Evolutionary conservation across 2,797 vertebrate genomes (phyloP).

Genomic region (Hephaestus fuliginosus): DNA sequence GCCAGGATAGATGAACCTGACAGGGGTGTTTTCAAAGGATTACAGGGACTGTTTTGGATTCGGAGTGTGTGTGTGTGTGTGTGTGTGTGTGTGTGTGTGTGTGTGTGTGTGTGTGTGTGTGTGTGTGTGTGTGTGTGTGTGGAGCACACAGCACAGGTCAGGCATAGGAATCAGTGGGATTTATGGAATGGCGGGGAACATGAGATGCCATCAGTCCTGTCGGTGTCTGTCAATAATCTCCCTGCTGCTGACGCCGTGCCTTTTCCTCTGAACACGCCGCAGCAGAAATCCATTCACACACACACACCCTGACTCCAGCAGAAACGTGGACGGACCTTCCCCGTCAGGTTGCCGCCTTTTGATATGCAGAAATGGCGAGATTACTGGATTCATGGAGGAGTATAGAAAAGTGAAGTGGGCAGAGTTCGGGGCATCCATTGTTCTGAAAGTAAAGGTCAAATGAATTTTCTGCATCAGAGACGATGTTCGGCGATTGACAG

Average conservation of each 20-base stretch:
- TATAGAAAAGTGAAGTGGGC: neutral
- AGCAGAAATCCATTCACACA: slow-evolving; percentile 46
- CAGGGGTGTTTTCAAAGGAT: slow-evolving; percentile 55
- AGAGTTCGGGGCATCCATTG: slow-evolving; percentile 21
- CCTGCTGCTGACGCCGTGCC: slow-evolving; percentile 67
- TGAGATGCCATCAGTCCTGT: slow-evolving; percentile 54
- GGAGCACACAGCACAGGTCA: slow-evolving; percentile 26
- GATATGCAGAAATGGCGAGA: slow-evolving; percentile 43
- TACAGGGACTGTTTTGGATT: slow-evolving; percentile 53
- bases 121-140: too few relatives aligned
- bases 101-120: too few relatives aligned
- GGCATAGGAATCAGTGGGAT: slow-evolving; percentile 41
- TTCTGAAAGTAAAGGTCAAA: slow-evolving; percentile 49
- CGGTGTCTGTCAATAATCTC: slow-evolving; percentile 77
- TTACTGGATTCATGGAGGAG: slow-evolving; percentile 15
- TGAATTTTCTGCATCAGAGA: slow-evolving; percentile 32
- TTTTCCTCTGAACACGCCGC: slow-evolving; percentile 42
- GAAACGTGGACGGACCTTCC: slow-evolving; percentile 52
- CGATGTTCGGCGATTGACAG: slow-evolving; percentile 16
- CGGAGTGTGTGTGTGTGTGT: slow-evolving; percentile 20
- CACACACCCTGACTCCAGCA: slow-evolving; percentile 58
- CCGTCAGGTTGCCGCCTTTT: slow-evolving; percentile 23
- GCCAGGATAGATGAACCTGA: slow-evolving; percentile 30
- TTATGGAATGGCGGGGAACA: slow-evolving; percentile 43
- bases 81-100: too few relatives aligned